Conservation (phyloP, 2,888 invertebrate genomes). For the Caenorhabditis sp. region DNA sequence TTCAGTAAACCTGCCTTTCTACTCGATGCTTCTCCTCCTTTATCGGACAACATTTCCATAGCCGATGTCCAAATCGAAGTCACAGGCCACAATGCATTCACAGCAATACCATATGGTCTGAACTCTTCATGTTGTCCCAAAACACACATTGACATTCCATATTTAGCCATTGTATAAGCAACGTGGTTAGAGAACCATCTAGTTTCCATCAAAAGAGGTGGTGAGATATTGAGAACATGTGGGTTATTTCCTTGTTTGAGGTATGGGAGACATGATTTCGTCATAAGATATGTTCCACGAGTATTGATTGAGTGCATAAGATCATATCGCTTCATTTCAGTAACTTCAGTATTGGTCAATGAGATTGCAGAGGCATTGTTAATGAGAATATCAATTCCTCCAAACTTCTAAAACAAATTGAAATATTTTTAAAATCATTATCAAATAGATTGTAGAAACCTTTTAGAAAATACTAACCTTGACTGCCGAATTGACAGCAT, state of each 20-base stretch:
- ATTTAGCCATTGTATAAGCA: conserved; percentile 97
- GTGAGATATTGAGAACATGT: conserved; percentile 92
- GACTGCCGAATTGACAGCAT: conserved; percentile 72
- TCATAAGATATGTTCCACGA: conserved; percentile 92
- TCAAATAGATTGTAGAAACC: no score
- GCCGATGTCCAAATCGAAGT: conserved; percentile 81
- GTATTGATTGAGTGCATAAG: conserved; percentile 94
- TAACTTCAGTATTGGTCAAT: conserved; percentile 76
- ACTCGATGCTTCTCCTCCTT: conserved; percentile 74
- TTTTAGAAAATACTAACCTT: no score
- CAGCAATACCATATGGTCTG: conserved; percentile 82
- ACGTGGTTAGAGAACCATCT: conserved; percentile 76
- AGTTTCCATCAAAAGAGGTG: conserved; percentile 87
- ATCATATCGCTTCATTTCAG: conserved; percentile 94
- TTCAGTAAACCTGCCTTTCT: conserved; percentile 23
- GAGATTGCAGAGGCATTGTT: conserved; percentile 95
- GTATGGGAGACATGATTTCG: conserved; percentile 87
- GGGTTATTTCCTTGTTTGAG: conserved; percentile 85
- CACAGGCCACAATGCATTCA: conserved; percentile 94
- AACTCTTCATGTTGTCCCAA: conserved; percentile 94
- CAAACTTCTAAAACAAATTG: conserved; percentile 38
- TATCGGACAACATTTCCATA: conserved; percentile 74
- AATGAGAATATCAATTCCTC: conserved; percentile 85
- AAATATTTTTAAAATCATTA: background rate
- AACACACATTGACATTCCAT: conserved; percentile 89